Percentiles rank a stretch among this genome's conserved stretches.
These are phyloP conservation scores for Microctenopoma steveboyesi DNA, from an alignment of 2,797 vertebrate species.

Conservation along the genomic window DNA sequence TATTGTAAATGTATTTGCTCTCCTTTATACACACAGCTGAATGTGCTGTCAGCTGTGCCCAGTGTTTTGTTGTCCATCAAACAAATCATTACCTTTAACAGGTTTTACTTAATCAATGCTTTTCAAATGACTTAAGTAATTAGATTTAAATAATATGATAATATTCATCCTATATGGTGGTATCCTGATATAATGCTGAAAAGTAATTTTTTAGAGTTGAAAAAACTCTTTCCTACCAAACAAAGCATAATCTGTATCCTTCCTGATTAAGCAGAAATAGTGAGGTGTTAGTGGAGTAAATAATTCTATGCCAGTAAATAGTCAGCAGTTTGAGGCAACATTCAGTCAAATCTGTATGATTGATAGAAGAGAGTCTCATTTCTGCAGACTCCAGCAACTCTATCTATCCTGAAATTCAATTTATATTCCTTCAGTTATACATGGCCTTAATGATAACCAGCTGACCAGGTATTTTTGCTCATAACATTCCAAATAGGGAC, in stretches of 20 bases:
- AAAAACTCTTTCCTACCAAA: slow-evolving; percentile 14
- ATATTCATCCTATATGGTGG: background rate
- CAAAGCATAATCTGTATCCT: slow-evolving; percentile 32
- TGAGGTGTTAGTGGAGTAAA: slow-evolving; percentile 44
- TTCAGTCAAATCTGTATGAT: slow-evolving; percentile 47
- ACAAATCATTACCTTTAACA: slow-evolving; percentile 2
- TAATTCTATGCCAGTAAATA: slow-evolving; percentile 51
- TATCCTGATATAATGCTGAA: slow-evolving; percentile 7
- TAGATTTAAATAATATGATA: background rate
- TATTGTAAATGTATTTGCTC: slow-evolving; percentile 20
- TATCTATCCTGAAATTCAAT: slow-evolving; percentile 60
- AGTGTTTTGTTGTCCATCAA: slow-evolving; percentile 8
- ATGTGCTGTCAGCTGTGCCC: background rate
- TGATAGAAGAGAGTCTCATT: slow-evolving; percentile 53
- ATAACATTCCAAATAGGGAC: slow-evolving; percentile 20
- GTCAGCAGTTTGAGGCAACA: slow-evolving; percentile 33
- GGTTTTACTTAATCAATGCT: background rate
- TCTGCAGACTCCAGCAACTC: slow-evolving; percentile 41
- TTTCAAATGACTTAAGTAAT: background rate
- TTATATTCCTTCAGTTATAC: slow-evolving; percentile 53
- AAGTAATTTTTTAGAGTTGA: slow-evolving; percentile 6
- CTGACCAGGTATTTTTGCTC: slow-evolving; percentile 23
- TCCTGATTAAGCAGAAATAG: slow-evolving; percentile 56
- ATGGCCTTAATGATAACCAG: slow-evolving; percentile 41
- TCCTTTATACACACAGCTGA: slow-evolving; percentile 1